phyloP scores from a whole-genome alignment of 2,113 vertebrate species.

The Mormyrus iriodes region DNA sequence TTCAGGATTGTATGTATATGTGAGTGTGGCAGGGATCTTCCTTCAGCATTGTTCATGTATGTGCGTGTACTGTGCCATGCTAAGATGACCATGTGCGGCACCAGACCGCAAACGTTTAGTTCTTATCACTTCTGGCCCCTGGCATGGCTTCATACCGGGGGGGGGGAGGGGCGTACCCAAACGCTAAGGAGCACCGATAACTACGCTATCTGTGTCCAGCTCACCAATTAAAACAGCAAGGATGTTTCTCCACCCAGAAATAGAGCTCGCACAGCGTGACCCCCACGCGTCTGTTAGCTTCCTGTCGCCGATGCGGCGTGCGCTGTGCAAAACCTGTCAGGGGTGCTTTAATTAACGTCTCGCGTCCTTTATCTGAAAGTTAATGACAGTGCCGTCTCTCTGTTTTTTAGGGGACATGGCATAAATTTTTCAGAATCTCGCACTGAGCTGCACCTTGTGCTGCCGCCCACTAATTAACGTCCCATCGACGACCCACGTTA shows the following conservation, averaged over 20 bases:
- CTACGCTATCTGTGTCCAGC: background rate
- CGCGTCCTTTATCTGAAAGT: conserved; percentile 15
- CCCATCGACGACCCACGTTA: background rate
- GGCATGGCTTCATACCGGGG: background rate
- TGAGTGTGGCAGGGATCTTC: too few species aligned
- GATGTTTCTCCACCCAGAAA: conserved; percentile 6
- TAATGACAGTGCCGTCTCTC: background rate
- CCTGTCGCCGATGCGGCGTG: background rate
- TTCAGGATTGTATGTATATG: background rate
- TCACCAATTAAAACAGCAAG: background rate
- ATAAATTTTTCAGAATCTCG: background rate
- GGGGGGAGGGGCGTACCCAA: too few species aligned
- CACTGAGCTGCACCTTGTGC: background rate
- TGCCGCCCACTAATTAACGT: background rate
- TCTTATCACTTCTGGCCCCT: background rate
- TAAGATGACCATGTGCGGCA: background rate
- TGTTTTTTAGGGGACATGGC: background rate
- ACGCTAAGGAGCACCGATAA: background rate
- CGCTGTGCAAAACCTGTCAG: conserved; percentile 4
- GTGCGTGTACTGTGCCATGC: too few species aligned
- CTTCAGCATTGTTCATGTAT: background rate
- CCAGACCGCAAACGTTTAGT: background rate
- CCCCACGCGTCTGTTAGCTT: background rate
- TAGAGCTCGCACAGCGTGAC: background rate
- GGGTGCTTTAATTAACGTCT: conserved; percentile 16